Percentiles rank a stretch among this genome's conserved stretches.
Conservation (phyloP, 2,888 invertebrate genomes). For the Noctua janthe region DNA sequence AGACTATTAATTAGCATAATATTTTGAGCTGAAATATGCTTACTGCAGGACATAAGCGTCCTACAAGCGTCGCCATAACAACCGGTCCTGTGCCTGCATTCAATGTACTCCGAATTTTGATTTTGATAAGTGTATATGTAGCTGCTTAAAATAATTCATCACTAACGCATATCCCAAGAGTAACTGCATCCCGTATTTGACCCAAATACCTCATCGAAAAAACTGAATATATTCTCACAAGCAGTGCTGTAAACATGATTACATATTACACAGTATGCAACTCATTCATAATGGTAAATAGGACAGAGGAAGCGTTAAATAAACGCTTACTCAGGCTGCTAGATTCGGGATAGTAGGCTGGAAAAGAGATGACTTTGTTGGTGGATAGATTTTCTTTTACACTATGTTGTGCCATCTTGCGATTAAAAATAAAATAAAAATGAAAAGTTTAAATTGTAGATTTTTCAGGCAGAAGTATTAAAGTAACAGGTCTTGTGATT, state of each 20-base stretch:
- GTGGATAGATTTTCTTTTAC: not conserved
- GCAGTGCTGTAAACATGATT: constrained; percentile 11
- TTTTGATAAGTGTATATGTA: not conserved
- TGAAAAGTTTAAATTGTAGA: too few relatives aligned
- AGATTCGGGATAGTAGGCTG: constrained; percentile 15
- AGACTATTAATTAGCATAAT: too few relatives aligned
- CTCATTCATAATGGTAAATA: constrained; percentile 58
- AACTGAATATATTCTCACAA: constrained; percentile 6
- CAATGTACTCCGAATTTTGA: not conserved
- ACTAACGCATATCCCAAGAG: not conserved
- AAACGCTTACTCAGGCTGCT: constrained; percentile 15
- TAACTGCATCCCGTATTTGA: constrained; percentile 27
- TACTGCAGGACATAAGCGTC: too few relatives aligned
- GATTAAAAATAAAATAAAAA: too few relatives aligned
- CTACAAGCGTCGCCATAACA: not conserved
- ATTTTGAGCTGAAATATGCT: too few relatives aligned
- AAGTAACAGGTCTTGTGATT: too few relatives aligned
- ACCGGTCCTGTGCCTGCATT: not conserved
- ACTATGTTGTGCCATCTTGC: too few relatives aligned
- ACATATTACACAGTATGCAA: constrained; percentile 8
- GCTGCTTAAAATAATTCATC: not conserved
- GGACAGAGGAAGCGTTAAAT: constrained; percentile 48
- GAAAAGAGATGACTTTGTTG: not conserved
- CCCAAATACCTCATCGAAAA: constrained; percentile 14
- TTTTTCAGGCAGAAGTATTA: too few relatives aligned